Evolutionary conservation across 2,888 invertebrate species (phyloP).

Genomic region (Amphimallon solstitiale): DNA sequence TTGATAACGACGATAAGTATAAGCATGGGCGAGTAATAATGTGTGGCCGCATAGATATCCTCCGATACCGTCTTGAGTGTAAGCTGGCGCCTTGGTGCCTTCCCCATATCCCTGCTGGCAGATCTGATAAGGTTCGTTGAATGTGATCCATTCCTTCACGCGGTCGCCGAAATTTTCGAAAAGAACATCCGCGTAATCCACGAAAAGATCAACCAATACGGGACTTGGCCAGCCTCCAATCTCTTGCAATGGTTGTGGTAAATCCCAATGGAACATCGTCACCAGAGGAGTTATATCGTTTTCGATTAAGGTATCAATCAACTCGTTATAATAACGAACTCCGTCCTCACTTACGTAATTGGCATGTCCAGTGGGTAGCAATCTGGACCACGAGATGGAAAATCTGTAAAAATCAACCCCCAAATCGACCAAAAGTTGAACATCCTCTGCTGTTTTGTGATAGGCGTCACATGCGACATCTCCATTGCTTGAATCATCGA

Average conservation of each 20-base stretch:
- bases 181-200: constrained; percentile 65
- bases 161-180: constrained; percentile 47
- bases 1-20: constrained; percentile 63
- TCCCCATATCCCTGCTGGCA: constrained; percentile 50
- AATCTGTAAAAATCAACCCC: constrained; percentile 77
- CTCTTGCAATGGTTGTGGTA: constrained; percentile 60
- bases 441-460: constrained; percentile 73
- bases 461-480: constrained; percentile 78
- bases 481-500: constrained; percentile 69
- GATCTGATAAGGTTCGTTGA: constrained; percentile 63
- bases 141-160: constrained; percentile 64
- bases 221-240: constrained; percentile 73
- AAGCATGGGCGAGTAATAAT: constrained; percentile 62
- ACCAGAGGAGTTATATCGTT: constrained; percentile 69
- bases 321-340: constrained; percentile 78
- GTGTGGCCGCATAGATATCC: constrained; percentile 70
- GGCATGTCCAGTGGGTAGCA: constrained; percentile 76
- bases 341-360: constrained; percentile 76
- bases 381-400: constrained; percentile 80
- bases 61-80: constrained; percentile 63
- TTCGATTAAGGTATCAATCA: constrained; percentile 75
- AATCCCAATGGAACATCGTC: constrained; percentile 64
- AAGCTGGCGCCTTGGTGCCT: constrained; percentile 65
- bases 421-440: constrained; percentile 70
- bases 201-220: constrained; percentile 65